Base-by-base conservation (phyloP, 2,888 invertebrate genomes). In the Acronicta psi region DNA sequence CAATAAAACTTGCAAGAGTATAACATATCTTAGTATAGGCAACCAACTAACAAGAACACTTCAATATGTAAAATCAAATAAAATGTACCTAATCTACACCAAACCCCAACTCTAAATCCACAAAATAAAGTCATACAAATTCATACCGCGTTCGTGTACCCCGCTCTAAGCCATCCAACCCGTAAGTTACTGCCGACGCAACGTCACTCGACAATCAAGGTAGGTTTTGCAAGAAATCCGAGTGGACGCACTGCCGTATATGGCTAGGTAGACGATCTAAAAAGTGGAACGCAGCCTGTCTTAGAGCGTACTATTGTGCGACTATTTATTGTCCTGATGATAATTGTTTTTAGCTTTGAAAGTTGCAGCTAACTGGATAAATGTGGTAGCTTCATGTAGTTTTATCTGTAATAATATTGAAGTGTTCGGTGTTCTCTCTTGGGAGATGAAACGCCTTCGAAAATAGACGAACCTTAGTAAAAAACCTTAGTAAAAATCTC, bases 181-280 rank as follows among this genome's bases (percentile, higher is more conserved):
- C 62, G 56, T 73, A 75, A 71, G 59, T 71, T 61, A 65, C 57
- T 34, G 53, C 49, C 50, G 40, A 54, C 50, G 52, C 62, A 29
- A 43, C 72, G 75, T 74, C 83, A 79, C 68, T 73, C 76, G 76
- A 78, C 81, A 79, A 83, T 82, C 85, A 79, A 72, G 75, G 59
- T 75, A 66, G 79, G 81, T 84, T 83, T 85, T 80, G 86, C 83
- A 82, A 84, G 84, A 82, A 80, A 78, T 58, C 74, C 69, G 73
- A 76, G 75, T 80, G 79, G 80, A 82, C 80, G 64, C 67, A 52
- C 45, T 17, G 55, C 87, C 86, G 74, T 86, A 83, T 84, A 85
- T 16, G 85, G 83, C 18, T 61, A 34, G 53, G 56, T 72, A 75
- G 80, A 74, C 69, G 75, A 75, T 82, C 84, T 85, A 86, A 87